Evolutionary conservation across 2,113 vertebrate genomes (phyloP).

Genomic region (Procavia capensis): DNA sequence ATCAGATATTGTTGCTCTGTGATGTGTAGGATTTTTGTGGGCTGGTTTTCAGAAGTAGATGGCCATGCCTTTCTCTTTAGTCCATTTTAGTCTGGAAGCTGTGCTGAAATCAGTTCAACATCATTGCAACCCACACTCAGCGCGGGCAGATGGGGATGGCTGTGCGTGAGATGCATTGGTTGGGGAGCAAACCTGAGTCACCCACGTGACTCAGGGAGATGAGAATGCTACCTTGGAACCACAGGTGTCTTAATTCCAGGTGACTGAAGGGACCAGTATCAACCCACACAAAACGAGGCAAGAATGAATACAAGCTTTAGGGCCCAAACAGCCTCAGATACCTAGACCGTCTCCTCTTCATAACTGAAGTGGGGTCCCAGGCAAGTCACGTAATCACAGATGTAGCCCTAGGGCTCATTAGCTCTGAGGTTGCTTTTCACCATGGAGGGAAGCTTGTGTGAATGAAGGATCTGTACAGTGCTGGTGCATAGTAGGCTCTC

Average conservation of each 20-base stretch:
- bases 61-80: neutral
- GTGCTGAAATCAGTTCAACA: neutral
- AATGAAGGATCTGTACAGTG: neutral
- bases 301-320: neutral
- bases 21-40: neutral
- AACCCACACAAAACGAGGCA: neutral
- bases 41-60: neutral
- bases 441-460: neutral
- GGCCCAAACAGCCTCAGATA: neutral
- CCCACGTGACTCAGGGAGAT: neutral
- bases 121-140: neutral
- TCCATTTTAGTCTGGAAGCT: neutral
- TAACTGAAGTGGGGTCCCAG: neutral
- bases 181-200: neutral
- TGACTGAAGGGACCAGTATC: neutral
- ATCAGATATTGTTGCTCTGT: neutral
- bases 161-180: neutral
- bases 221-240: neutral
- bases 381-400: too few species aligned
- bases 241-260: neutral
- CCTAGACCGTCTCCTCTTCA: neutral
- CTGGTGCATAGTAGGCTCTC: neutral
- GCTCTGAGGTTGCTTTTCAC: neutral
- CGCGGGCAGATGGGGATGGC: neutral
- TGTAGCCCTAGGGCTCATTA: neutral